Evolutionary conservation across 2,113 vertebrate species (phyloP).

Genomic region (Alethe castanea): DNA sequence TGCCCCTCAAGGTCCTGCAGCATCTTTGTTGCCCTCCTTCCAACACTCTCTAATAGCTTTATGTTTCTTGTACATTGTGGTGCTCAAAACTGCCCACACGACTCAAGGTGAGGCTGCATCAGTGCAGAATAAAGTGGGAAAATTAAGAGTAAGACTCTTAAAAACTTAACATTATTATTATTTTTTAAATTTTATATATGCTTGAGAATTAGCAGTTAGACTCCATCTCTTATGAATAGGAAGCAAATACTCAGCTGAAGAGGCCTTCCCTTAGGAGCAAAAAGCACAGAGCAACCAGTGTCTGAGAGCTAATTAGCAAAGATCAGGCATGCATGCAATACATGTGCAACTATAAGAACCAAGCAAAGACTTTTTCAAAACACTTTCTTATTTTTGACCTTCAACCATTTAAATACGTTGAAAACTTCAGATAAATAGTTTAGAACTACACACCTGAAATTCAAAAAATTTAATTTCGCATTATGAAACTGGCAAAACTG

Average conservation of each 20-base stretch:
- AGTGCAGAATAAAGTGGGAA: neutral
- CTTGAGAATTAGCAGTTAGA: neutral
- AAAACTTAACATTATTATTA: neutral
- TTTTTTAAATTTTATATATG: neutral
- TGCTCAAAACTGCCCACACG: neutral
- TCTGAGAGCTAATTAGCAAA: neutral
- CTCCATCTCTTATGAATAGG: neutral
- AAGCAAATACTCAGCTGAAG: neutral
- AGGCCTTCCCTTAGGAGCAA: neutral
- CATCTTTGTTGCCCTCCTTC: neutral
- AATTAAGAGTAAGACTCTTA: neutral
- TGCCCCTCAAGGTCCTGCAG: neutral
- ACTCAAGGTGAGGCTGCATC: neutral
- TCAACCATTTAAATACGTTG: neutral
- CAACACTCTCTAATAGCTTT: neutral
- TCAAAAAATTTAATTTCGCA: neutral
- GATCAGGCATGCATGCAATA: neutral
- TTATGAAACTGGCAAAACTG: neutral
- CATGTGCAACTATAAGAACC: neutral
- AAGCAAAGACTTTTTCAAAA: neutral
- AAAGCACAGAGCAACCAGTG: neutral
- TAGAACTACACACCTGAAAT: neutral
- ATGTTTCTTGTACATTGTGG: neutral
- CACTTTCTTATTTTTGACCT: neutral
- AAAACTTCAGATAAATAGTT: neutral